Evolutionary conservation across 1,140 invertebrate genomes (phyloP), one percentile per base, ranked within the genome.

Genomic region (Ylistrum balloti): DNA sequence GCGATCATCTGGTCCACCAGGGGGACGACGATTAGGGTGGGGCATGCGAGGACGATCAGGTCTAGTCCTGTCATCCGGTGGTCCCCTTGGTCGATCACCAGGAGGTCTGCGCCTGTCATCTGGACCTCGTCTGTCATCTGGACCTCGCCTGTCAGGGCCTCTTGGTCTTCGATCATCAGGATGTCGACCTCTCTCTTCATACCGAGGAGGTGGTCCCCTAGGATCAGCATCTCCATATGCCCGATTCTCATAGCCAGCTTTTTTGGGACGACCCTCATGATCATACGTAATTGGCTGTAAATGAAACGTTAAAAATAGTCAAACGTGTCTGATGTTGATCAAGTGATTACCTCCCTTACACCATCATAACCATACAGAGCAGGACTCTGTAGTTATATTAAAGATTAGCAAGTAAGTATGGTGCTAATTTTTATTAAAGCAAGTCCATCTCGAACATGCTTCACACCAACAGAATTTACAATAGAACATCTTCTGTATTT

Each of bases 171-270:
- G 56, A 74, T 74, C 56, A 74, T 74, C 56, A 74, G 88, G 90
- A 56, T 48, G 90, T 28, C 88, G 89, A 20, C 90, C 87, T 86
- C 89, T 86, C 35, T 90, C 88, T 33, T 74, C 56, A 85, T 91
- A 88, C 20, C 89, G 87, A 34, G 93, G 91, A 45, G 91, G 93
- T 15, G 91, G 91, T 85, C 93, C 91, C 32, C 93, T 28, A 33
- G 88, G 89, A 35, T 86, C 38, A 22, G 88, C n/a, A 38, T 86
- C 33, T 33, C 33, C 56, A 28, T 89, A 89, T 7, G 35, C 88
- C 15, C 85, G 41, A 33, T 89, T 89, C 28, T 89, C 88, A 74
- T 88, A 90, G 13, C 90, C 90, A 87, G 74, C 32, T 56, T 85
- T 48, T 34, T 88, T 89, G 33, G 90, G 91, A 13, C 90, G 88